Evolutionary conservation across 2,888 invertebrate species (phyloP), one percentile per base, ranked within the genome.

Genomic region (Leptopilina syphax): DNA sequence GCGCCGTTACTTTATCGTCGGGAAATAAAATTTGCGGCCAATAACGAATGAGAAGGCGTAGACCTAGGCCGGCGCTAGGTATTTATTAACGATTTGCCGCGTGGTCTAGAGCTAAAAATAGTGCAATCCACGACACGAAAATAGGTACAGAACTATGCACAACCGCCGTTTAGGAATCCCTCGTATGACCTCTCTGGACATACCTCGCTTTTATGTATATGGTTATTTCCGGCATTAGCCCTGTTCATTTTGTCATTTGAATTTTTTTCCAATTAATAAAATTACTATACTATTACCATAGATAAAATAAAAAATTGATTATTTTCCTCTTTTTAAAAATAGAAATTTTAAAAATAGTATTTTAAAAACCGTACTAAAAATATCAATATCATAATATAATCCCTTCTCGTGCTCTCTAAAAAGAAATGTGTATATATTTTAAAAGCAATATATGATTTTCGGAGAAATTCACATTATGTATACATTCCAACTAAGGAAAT

Each of bases 131-230:
- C 85, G 83, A 82, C 83, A 88, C 87, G 87, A 86, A 87, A 88
- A 89, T 89, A 89, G 87, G 86, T 84, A 81, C 86, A 86, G 87
- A 89, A 89, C 86, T 89, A 88, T 88, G 88, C 86, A 87, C 81
- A 83, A 82, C 73, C 84, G 83, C 83, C 83, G 84, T 84, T 86
- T 79, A 85, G 85, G 87, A 88, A 87, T 88, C 85, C 85, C 87
- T 77, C 79, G 82, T 65, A 57, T 50, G 78, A 78, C 78, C 73
- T 65, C 80, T 77, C 65, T 27, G n/a, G 67, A 60, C 78, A 68
- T 63, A 65, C 82, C 77, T 78, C 78, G 68, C 44, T 27, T 24
- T 47, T 34, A 34, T 34, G 34, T 34, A 77, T 47, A n/a, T 18
- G 44, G 65, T 73, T 73, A 73, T 73, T 73, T 73, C 73, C 73